Percentiles rank a stretch among this genome's conserved stretches.
phyloP scores from a whole-genome alignment of 2,797 vertebrate species.

The Pelobates cultripes region DNA sequence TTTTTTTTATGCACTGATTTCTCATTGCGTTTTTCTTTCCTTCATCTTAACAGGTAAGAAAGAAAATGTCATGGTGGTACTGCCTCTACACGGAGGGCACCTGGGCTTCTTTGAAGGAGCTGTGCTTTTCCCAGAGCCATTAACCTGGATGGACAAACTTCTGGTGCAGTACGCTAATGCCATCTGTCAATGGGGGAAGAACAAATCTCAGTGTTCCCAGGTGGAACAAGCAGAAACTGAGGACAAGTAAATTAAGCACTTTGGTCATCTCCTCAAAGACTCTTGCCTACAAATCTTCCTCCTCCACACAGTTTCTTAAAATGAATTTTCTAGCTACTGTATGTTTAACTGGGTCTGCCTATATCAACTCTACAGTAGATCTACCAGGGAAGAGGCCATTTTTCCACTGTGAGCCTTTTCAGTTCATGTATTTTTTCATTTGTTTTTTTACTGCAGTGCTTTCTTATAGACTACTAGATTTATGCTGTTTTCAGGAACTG shows the following conservation, averaged over 20 bases:
- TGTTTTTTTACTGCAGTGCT: slow-evolving; percentile 56
- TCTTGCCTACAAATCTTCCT: slow-evolving; percentile 52
- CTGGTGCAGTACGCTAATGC: slow-evolving; percentile 88
- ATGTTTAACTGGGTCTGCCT: slow-evolving; percentile 58
- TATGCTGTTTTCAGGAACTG: slow-evolving; percentile 39
- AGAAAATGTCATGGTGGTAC: slow-evolving; percentile 88
- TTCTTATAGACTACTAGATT: slow-evolving; percentile 25
- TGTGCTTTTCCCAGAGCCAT: slow-evolving; percentile 88
- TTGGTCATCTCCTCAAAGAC: slow-evolving; percentile 59
- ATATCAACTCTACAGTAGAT: slow-evolving; percentile 56
- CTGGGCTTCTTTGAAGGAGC: slow-evolving; percentile 96
- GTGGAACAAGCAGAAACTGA: slow-evolving; percentile 73
- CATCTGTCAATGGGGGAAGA: slow-evolving; percentile 92
- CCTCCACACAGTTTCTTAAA: slow-evolving; percentile 47
- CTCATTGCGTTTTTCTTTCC: not conserved
- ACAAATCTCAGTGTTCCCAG: slow-evolving; percentile 85
- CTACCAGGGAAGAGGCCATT: slow-evolving; percentile 54
- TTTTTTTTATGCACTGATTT: no score
- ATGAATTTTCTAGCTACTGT: not conserved
- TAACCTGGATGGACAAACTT: slow-evolving; percentile 98
- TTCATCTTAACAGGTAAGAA: slow-evolving; percentile 79
- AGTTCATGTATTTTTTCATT: slow-evolving; percentile 26
- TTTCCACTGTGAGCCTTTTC: slow-evolving; percentile 55
- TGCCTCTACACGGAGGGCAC: slow-evolving; percentile 93
- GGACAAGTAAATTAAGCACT: slow-evolving; percentile 66